phyloP scores from a whole-genome alignment of 1,140 invertebrate genomes.

The Plutomurus gul region DNA sequence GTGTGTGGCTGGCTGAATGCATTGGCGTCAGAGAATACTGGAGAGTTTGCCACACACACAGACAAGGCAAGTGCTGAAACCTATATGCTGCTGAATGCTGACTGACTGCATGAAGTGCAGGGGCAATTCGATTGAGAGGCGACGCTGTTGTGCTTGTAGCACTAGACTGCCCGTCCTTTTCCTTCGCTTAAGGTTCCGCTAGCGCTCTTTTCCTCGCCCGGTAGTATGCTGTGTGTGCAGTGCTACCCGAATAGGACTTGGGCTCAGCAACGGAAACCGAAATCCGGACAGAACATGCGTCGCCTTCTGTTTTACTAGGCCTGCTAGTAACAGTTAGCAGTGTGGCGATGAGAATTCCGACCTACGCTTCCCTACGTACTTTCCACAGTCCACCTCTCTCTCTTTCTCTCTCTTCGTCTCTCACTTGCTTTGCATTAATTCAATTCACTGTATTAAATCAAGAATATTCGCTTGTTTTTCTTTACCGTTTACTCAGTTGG shows the following conservation, averaged over 20 bases:
- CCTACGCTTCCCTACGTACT: too few species aligned
- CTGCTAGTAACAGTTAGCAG: too few species aligned
- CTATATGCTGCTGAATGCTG: constrained; percentile 12
- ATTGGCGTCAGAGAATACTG: neutral
- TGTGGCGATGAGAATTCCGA: too few species aligned
- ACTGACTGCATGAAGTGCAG: too few species aligned
- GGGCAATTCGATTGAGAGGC: constrained; percentile 16
- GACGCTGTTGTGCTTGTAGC: neutral
- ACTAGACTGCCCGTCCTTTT: neutral
- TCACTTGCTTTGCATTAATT: too few species aligned
- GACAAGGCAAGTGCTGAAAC: neutral
- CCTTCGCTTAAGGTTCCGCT: neutral
- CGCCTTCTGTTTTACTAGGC: too few species aligned
- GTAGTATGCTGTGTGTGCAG: neutral
- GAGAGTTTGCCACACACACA: neutral
- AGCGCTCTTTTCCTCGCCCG: neutral
- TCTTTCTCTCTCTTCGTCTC: too few species aligned
- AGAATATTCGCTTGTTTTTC: too few species aligned
- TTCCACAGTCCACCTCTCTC: too few species aligned
- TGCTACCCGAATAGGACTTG: neutral
- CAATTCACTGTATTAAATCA: too few species aligned
- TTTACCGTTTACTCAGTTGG: too few species aligned
- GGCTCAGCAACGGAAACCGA: neutral
- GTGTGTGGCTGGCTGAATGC: too few species aligned
- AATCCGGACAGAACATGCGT: constrained; percentile 30